Percentiles rank a stretch among this genome's conserved stretches.
phyloP scores from a whole-genome alignment of 2,888 invertebrate genomes.

The Agapetus fuscipes region DNA sequence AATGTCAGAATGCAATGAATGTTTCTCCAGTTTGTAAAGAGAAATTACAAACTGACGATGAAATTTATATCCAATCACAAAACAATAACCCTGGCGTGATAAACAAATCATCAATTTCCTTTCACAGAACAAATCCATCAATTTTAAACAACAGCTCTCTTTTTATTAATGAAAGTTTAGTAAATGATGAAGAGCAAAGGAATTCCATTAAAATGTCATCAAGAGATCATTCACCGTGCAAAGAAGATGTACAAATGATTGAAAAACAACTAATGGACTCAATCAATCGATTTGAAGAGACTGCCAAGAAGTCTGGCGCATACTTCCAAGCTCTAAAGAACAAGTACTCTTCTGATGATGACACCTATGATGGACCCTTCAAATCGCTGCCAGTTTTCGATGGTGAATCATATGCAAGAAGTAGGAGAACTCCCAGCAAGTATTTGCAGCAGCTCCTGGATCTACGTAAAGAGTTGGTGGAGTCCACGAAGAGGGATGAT shows the following conservation, averaged over 20 bases:
- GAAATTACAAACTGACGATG: constrained; percentile 17
- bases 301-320: constrained; percentile 8
- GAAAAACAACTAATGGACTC: constrained; percentile 16
- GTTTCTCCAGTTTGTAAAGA: constrained; percentile 19
- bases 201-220: neutral
- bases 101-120: neutral
- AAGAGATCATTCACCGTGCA: neutral
- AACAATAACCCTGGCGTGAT: neutral
- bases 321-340: constrained; percentile 11
- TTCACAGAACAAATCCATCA: neutral
- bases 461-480: constrained; percentile 44
- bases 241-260: constrained; percentile 7
- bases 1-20: neutral
- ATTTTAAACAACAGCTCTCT: constrained; percentile 5
- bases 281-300: constrained; percentile 10
- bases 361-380: no score
- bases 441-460: constrained; percentile 49
- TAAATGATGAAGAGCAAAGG: constrained; percentile 15
- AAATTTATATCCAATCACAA: constrained; percentile 3
- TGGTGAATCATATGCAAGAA: constrained; percentile 8
- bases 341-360: constrained; percentile 9
- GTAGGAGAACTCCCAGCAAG: constrained; percentile 37
- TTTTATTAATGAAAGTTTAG: constrained; percentile 19
- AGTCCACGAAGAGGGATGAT: constrained; percentile 18
- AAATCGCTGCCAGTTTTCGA: constrained; percentile 2